A percentile compares a stretch with the other conserved stretches of the same genome.
Evolutionary conservation across 2,113 vertebrate genomes (phyloP).

Genomic region (Ameiurus melas): DNA sequence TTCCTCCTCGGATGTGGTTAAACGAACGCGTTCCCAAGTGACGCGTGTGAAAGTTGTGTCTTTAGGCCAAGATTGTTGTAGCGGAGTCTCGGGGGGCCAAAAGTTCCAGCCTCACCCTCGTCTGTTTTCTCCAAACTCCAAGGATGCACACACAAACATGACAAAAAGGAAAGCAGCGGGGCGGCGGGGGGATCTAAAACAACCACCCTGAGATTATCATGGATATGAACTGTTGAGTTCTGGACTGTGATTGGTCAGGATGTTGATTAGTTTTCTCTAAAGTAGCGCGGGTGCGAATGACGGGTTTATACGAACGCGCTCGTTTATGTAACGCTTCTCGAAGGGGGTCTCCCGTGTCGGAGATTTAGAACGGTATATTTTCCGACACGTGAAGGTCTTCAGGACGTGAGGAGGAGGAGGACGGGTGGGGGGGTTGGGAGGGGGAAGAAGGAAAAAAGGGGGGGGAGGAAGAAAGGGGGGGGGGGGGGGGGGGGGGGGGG

Average conservation of each 20-base stretch:
- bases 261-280: not conserved
- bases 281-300: not conserved
- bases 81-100: not conserved
- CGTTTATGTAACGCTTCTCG: not conserved
- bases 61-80: not conserved
- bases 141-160: not conserved
- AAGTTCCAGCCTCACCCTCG: constrained; percentile 9
- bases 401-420: too few relatives aligned
- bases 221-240: not conserved
- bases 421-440: too few relatives aligned
- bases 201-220: not conserved
- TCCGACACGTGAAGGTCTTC: not conserved
- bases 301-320: not conserved
- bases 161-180: not conserved
- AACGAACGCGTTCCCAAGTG: not conserved
- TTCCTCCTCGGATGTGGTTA: not conserved
- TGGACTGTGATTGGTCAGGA: not conserved
- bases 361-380: too few relatives aligned
- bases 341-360: not conserved
- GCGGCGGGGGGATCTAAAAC: not conserved
- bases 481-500: too few relatives aligned
- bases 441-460: too few relatives aligned
- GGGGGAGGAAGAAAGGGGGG: too few relatives aligned
- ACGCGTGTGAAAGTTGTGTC: not conserved
- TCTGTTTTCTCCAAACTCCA: constrained; percentile 2